Conservation (phyloP, 2,888 invertebrate genomes). For the Athrips mouffetella region DNA sequence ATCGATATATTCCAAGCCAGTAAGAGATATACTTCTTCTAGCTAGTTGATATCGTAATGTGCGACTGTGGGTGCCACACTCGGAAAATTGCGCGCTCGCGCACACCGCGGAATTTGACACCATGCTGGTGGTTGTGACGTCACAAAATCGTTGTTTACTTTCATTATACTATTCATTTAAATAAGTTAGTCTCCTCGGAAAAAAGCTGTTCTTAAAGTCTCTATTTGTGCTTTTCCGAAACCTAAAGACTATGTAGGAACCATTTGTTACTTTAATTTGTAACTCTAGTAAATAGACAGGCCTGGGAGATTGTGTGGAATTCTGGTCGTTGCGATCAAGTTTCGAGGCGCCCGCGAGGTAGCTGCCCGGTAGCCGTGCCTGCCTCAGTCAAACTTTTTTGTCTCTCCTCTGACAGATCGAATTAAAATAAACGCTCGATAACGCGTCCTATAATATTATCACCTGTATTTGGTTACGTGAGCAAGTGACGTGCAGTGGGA, state of each 20-base stretch:
- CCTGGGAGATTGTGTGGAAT: conserved; percentile 31
- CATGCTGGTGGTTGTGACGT: conserved; percentile 18
- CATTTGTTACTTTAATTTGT: background rate
- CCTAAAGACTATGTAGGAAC: too few species aligned
- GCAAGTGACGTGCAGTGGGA: conserved; percentile 67
- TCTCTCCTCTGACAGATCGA: conserved; percentile 74
- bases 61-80: conserved; percentile 25
- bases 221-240: too few species aligned
- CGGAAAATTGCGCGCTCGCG: conserved; percentile 65
- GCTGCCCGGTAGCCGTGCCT: conserved; percentile 62
- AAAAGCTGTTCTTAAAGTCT: too few species aligned
- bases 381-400: conserved; percentile 60
- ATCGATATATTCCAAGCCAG: too few species aligned
- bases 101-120: conserved; percentile 62
- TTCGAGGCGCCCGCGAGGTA: conserved; percentile 40
- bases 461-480: conserved; percentile 75
- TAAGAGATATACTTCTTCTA: too few species aligned
- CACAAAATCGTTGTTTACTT: background rate
- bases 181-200: too few species aligned
- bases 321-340: conserved; percentile 45
- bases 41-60: too few species aligned
- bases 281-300: background rate
- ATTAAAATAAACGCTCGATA: conserved; percentile 78
- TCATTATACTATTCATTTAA: conserved; percentile 22
- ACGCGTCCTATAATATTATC: conserved; percentile 70